A percentile compares a stretch with the other conserved stretches of the same genome.
These are phyloP conservation scores for Mythimna vitellina DNA, from an alignment of 2,888 invertebrate genomes.

Conservation along the genomic window DNA sequence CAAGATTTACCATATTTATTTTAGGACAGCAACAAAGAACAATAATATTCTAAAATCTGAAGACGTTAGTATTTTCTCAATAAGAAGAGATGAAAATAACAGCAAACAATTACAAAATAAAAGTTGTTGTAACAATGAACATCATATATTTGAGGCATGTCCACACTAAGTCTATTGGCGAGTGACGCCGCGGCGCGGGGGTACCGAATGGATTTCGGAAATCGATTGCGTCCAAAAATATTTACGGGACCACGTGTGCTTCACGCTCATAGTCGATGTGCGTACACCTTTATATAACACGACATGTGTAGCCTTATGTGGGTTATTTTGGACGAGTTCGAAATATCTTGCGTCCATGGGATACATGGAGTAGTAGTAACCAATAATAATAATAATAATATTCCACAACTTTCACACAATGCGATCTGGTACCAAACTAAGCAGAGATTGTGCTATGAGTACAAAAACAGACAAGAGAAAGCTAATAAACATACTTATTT, in stretches of 20 bases:
- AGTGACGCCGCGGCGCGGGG: conserved; percentile 78
- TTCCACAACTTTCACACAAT: too few relatives aligned
- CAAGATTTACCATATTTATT: neutral
- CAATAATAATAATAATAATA: neutral
- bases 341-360: conserved; percentile 16
- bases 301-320: conserved; percentile 47
- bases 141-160: conserved; percentile 63
- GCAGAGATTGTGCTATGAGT: too few relatives aligned
- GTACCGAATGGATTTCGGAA: conserved; percentile 90
- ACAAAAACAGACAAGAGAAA: too few relatives aligned
- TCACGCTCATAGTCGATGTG: conserved; percentile 66
- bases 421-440: too few relatives aligned
- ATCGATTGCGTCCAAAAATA: conserved; percentile 91
- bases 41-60: too few relatives aligned
- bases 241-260: conserved; percentile 88
- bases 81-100: too few relatives aligned
- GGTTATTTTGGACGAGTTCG: conserved; percentile 42
- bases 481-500: too few relatives aligned
- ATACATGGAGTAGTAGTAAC: neutral
- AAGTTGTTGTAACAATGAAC: neutral
- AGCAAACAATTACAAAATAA: neutral
- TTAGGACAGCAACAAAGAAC: too few relatives aligned
- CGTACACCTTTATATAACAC: conserved; percentile 69
- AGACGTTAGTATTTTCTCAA: too few relatives aligned
- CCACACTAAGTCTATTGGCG: conserved; percentile 68